phyloP scores from a whole-genome alignment of 2,113 vertebrate genomes.

The Mirounga angustirostris region DNA sequence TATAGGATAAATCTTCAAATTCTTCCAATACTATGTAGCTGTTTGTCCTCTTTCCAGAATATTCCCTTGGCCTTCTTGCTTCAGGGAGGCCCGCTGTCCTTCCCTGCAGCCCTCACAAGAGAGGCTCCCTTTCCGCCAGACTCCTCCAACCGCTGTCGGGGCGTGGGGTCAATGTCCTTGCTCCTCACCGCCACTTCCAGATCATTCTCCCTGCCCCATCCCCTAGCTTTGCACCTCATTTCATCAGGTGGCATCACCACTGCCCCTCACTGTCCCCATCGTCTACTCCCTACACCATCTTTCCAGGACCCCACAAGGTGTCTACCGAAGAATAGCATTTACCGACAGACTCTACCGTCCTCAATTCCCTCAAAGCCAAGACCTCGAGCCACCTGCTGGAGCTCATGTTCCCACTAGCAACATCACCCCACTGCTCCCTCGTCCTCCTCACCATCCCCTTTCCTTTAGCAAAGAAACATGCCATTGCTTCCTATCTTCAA shows the following conservation, averaged over 20 bases:
- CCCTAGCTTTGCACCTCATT: not conserved
- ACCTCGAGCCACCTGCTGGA: not conserved
- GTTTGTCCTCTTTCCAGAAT: not conserved
- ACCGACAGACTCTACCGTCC: not conserved
- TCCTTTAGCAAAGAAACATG: not conserved
- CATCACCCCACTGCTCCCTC: not conserved
- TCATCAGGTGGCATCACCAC: not conserved
- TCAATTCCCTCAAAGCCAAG: not conserved
- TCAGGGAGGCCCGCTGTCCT: not conserved
- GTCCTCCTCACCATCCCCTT: not conserved
- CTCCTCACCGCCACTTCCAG: not conserved
- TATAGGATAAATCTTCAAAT: not conserved
- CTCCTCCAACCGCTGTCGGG: accelerated
- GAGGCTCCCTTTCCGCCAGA: not conserved
- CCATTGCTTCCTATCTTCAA: not conserved
- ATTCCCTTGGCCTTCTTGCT: not conserved
- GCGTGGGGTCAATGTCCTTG: too few species aligned
- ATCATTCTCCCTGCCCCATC: too few species aligned
- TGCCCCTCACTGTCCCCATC: accelerated
- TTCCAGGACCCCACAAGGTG: accelerated
- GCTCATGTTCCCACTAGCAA: accelerated
- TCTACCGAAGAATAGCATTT: accelerated
- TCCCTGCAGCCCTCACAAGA: not conserved
- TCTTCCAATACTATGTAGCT: not conserved
- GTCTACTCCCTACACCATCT: accelerated